Conservation (phyloP, 2,113 vertebrate species). For the Hypanus sabinus region DNA sequence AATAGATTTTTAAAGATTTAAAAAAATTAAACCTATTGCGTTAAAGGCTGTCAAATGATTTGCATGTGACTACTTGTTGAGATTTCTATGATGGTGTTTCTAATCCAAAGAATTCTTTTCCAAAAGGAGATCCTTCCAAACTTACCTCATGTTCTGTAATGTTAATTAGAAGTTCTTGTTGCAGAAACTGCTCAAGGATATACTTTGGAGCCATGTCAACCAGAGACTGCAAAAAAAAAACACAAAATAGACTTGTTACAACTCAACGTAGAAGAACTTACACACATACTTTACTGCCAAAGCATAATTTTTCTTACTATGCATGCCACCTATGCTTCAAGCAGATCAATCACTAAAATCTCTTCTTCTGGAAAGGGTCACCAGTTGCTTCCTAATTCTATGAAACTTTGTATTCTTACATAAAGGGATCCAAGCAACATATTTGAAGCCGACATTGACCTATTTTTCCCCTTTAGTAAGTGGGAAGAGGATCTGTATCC, state of each 20-base stretch:
- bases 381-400: neutral
- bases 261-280: neutral
- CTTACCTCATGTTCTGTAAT: slow-evolving; percentile 94
- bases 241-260: neutral
- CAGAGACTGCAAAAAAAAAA: slow-evolving; percentile 70
- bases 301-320: neutral
- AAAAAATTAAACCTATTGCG: neutral
- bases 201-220: slow-evolving; percentile 98
- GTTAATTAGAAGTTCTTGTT: slow-evolving; percentile 94
- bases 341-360: neutral
- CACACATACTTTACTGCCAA: neutral
- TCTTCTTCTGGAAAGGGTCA: neutral
- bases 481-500: neutral
- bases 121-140: neutral
- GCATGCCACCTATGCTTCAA: neutral
- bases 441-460: neutral
- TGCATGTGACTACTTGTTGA: neutral
- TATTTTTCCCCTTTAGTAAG: neutral
- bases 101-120: neutral
- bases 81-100: neutral
- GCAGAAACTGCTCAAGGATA: slow-evolving; percentile 91
- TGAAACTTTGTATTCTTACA: neutral
- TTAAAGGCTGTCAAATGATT: neutral
- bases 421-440: neutral
- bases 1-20: neutral